A percentile compares a stretch with the other conserved stretches of the same genome.
These are phyloP conservation scores for Habrosyne pyritoides DNA, from an alignment of 2,888 invertebrate genomes.

Conservation along the genomic window DNA sequence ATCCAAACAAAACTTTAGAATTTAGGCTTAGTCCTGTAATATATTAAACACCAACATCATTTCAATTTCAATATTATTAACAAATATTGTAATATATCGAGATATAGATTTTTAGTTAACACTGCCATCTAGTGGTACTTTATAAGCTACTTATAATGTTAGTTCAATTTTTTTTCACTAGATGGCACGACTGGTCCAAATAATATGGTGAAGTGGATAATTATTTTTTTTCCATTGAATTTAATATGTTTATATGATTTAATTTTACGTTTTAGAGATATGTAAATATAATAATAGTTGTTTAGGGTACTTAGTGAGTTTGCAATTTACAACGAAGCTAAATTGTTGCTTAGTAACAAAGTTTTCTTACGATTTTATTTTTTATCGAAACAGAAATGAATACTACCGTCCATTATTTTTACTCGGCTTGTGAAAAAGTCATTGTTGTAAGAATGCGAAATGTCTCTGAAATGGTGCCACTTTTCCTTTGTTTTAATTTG, in stretches of 20 bases:
- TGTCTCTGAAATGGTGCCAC: conserved; percentile 33
- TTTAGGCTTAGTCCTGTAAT: too few species aligned
- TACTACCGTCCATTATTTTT: conserved; percentile 31
- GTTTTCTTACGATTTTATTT: background rate
- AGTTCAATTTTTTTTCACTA: background rate
- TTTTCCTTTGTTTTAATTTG: conserved; percentile 28
- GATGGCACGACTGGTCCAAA: background rate
- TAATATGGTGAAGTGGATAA: background rate
- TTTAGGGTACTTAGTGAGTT: too few species aligned
- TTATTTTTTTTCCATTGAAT: too few species aligned
- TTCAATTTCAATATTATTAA: too few species aligned
- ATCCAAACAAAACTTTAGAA: too few species aligned
- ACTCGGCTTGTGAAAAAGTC: conserved; percentile 36
- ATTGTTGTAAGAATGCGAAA: conserved; percentile 48
- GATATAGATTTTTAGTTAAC: background rate
- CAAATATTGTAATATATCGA: too few species aligned
- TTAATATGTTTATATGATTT: too few species aligned
- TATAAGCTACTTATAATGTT: background rate
- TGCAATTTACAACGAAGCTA: too few species aligned
- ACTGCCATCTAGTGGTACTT: background rate
- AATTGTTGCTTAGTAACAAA: background rate
- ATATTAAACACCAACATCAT: too few species aligned
- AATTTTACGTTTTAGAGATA: too few species aligned
- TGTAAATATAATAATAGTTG: too few species aligned
- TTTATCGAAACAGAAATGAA: conserved; percentile 4